Conservation (phyloP, 2,113 vertebrate genomes). For the Corydoras maculifer region DNA sequence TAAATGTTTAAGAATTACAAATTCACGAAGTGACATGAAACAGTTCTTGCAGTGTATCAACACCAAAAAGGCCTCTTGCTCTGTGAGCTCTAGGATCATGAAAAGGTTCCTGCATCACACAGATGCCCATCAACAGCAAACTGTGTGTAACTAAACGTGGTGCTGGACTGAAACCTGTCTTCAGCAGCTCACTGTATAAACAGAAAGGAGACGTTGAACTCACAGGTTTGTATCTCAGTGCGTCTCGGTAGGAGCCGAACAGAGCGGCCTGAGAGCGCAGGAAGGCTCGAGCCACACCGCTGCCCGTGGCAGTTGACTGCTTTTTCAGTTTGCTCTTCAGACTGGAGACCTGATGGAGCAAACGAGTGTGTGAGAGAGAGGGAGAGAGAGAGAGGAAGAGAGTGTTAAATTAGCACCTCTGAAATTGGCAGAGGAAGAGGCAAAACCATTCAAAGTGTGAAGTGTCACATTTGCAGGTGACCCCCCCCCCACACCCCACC, state of each 20-base stretch:
- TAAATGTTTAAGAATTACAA: too few species aligned
- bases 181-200: background rate
- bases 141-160: background rate
- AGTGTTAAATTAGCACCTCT: constrained; percentile 91
- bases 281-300: constrained; percentile 87
- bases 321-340: constrained; percentile 98
- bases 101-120: too few species aligned
- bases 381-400: constrained; percentile 30
- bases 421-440: constrained; percentile 82
- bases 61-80: too few species aligned
- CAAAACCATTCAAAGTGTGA: constrained; percentile 82
- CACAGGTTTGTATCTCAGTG: constrained; percentile 94
- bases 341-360: constrained; percentile 79
- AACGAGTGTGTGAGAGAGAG: constrained; percentile 46
- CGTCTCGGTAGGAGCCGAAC: constrained; percentile 93
- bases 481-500: too few species aligned
- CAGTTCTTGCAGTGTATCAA: too few species aligned
- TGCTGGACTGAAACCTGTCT: background rate
- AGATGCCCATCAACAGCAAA: too few species aligned
- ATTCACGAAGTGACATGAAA: too few species aligned
- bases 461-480: constrained; percentile 49
- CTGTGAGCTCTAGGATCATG: too few species aligned
- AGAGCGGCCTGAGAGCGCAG: constrained; percentile 86
- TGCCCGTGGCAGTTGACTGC: constrained; percentile 91
- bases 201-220: constrained; percentile 49